Percentiles rank a stretch among this genome's conserved stretches.
These are phyloP conservation scores for Philaenus spumarius DNA, from an alignment of 1,140 invertebrate genomes.

Conservation along the genomic window DNA sequence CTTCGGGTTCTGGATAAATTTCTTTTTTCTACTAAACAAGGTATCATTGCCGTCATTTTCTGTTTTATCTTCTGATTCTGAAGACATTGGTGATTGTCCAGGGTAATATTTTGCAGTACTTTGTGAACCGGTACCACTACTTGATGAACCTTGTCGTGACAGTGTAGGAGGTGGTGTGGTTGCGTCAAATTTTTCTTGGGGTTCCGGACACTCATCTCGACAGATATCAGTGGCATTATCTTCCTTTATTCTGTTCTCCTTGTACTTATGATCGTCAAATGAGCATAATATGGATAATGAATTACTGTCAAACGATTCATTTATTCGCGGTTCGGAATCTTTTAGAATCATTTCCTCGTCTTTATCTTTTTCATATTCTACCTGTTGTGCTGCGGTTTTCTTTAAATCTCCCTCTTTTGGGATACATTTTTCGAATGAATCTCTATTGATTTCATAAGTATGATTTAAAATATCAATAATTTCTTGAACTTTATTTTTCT, in stretches of 20 bases:
- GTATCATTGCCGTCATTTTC: not conserved
- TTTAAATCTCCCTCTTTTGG: not conserved
- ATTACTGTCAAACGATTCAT: too few species aligned
- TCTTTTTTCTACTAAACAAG: not conserved
- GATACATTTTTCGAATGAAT: not conserved
- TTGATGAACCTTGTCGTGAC: slow-evolving; percentile 44
- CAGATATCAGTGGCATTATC: too few species aligned
- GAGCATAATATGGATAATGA: too few species aligned
- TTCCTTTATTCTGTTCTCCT: too few species aligned
- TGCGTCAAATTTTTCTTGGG: slow-evolving; percentile 40
- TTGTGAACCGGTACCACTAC: slow-evolving; percentile 44
- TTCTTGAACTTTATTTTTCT: slow-evolving; percentile 8
- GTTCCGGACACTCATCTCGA: slow-evolving; percentile 27
- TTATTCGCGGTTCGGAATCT: too few species aligned
- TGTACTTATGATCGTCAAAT: too few species aligned
- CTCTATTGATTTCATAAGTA: slow-evolving; percentile 13
- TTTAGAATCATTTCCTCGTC: too few species aligned
- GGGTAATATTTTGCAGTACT: slow-evolving; percentile 48
- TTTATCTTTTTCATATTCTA: too few species aligned
- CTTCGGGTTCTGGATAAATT: slow-evolving; percentile 12
- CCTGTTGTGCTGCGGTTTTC: too few species aligned
- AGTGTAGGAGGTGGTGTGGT: slow-evolving; percentile 44
- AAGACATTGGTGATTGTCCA: slow-evolving; percentile 37
- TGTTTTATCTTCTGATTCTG: slow-evolving; percentile 15
- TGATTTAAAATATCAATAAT: slow-evolving; percentile 1